Conservation (phyloP, 2,113 vertebrate species). For the Macrotus californicus region DNA sequence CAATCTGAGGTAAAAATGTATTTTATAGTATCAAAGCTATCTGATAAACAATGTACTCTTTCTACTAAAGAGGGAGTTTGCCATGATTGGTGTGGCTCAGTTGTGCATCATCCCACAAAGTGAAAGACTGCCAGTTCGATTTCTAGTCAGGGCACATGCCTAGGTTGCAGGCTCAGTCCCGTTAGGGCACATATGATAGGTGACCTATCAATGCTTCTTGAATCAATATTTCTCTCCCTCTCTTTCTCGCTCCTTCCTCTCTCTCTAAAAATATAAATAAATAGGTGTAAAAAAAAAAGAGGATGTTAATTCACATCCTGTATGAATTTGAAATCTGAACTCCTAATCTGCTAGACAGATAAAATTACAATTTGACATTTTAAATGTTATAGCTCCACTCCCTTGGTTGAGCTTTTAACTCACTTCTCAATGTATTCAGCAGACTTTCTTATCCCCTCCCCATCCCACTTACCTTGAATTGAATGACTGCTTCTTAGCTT, state of each 20-base stretch:
- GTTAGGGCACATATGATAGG: no score
- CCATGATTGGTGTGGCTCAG: no score
- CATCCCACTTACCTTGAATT: not conserved
- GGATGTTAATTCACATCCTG: not conserved
- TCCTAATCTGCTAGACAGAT: not conserved
- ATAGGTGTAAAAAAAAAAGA: no score
- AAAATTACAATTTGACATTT: not conserved
- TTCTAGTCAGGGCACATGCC: no score
- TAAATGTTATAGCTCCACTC: not conserved
- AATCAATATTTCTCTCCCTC: no score
- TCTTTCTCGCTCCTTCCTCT: no score
- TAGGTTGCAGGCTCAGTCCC: no score
- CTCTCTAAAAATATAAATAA: no score
- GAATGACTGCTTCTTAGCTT: not conserved
- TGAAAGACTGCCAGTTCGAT: no score
- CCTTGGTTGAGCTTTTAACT: slow-evolving; percentile 4
- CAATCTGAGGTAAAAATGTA: not conserved
- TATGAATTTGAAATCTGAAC: not conserved
- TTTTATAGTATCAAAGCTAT: not conserved
- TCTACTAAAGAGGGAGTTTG: not conserved
- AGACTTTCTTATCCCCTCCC: not conserved
- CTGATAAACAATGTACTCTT: not conserved
- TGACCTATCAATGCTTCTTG: no score
- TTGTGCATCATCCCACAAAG: no score
- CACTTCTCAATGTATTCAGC: not conserved